Conservation (phyloP, 2,797 vertebrate species). For the Sarcophilus harrisii region DNA sequence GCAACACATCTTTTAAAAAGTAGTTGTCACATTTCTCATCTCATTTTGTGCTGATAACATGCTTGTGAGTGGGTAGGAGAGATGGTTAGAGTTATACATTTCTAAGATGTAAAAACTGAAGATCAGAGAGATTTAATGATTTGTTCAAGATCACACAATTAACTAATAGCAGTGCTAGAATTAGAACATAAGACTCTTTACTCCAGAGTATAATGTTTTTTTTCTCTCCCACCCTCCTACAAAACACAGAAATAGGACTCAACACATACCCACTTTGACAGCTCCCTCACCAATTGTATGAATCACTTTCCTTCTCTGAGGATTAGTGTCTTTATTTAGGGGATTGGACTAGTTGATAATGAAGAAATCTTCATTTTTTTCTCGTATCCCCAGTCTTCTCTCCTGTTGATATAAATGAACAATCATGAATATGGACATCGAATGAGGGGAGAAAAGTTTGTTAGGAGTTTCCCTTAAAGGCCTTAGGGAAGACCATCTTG, state of each 20-base stretch:
- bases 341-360: background rate
- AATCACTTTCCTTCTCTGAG: background rate
- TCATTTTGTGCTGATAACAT: background rate
- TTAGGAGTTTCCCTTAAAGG: background rate
- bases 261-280: background rate
- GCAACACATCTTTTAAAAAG: background rate
- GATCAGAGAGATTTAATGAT: background rate
- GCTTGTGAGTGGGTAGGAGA: background rate
- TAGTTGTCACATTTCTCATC: background rate
- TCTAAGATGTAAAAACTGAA: conserved; percentile 3
- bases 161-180: background rate
- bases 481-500: background rate
- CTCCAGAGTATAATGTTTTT: background rate
- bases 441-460: background rate
- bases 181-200: background rate
- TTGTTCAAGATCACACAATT: fast-evolving
- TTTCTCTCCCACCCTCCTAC: background rate
- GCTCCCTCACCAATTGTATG: background rate
- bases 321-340: background rate
- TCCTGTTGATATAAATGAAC: background rate
- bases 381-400: fast-evolving
- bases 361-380: background rate
- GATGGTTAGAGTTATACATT: background rate
- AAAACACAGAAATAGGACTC: background rate
- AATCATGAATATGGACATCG: background rate